These are phyloP conservation scores for Molossus alvarezi DNA, from an alignment of 2,797 vertebrate genomes.

Conservation along the genomic window DNA sequence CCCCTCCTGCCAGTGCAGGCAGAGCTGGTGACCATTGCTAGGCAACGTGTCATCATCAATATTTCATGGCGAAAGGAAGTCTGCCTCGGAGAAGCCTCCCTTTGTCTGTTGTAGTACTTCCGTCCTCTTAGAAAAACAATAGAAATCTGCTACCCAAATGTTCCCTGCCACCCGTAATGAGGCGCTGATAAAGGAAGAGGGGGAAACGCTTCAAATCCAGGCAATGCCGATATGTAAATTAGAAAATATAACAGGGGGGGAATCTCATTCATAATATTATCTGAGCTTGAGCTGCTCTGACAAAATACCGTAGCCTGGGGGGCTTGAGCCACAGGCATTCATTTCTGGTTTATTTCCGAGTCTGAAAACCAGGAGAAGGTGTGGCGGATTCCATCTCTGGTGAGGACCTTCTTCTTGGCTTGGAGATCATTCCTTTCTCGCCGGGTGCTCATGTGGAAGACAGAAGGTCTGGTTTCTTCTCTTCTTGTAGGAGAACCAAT, in stretches of 20 bases:
- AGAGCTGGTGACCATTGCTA: slow-evolving; percentile 89
- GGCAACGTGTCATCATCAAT: slow-evolving; percentile 90
- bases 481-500: neutral
- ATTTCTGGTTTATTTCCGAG: neutral
- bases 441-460: neutral
- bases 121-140: slow-evolving; percentile 2
- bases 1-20: slow-evolving; percentile 79
- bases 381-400: neutral
- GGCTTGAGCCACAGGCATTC: neutral
- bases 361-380: neutral
- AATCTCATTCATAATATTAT: neutral
- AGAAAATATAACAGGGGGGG: neutral
- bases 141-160: neutral
- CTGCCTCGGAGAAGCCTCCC: slow-evolving; percentile 66
- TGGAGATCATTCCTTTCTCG: neutral
- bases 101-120: slow-evolving; percentile 68
- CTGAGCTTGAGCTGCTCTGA: neutral
- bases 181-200: neutral
- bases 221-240: neutral
- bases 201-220: neutral
- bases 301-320: neutral
- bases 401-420: neutral
- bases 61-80: slow-evolving; percentile 85
- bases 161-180: neutral
- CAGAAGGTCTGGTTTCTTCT: neutral